These are phyloP conservation scores for Drosophila recens DNA, from an alignment of 2,888 invertebrate genomes.

Conservation along the genomic window DNA sequence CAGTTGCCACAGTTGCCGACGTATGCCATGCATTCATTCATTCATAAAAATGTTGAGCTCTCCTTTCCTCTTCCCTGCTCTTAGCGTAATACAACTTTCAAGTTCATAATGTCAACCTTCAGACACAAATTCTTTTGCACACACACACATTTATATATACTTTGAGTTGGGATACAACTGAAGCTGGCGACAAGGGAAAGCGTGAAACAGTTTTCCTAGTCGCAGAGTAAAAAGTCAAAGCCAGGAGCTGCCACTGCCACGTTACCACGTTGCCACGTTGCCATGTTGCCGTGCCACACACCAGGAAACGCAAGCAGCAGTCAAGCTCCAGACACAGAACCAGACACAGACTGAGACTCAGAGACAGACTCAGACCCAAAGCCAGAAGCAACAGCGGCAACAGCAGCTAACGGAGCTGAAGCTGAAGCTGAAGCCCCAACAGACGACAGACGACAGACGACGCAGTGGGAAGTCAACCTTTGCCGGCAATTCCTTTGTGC, in stretches of 20 bases:
- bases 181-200: constrained; percentile 62
- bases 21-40: constrained; percentile 77
- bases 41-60: constrained; percentile 71
- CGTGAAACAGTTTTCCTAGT: constrained; percentile 72
- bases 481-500: constrained; percentile 71
- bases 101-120: constrained; percentile 84
- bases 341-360: constrained; percentile 35
- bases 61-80: constrained; percentile 1
- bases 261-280: constrained; percentile 22
- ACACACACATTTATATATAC: constrained; percentile 34
- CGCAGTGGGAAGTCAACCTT: constrained; percentile 53
- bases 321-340: constrained; percentile 41
- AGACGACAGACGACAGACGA: constrained; percentile 29
- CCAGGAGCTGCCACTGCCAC: constrained; percentile 37
- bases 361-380: constrained; percentile 19
- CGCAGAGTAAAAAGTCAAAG: constrained; percentile 25
- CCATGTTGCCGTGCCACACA: constrained; percentile 51
- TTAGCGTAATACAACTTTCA: constrained; percentile 78
- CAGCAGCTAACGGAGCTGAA: constrained; percentile 19
- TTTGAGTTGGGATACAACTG: constrained; percentile 31
- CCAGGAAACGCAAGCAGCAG: constrained; percentile 56
- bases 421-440: constrained; percentile 36
- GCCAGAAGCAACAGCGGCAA: constrained; percentile 12
- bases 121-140: constrained; percentile 52
- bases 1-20: constrained; percentile 35